Percentiles rank a stretch among this genome's conserved stretches.
These are phyloP conservation scores for Stenotaenia linearis DNA, from an alignment of 2,888 invertebrate species.

Conservation along the genomic window DNA sequence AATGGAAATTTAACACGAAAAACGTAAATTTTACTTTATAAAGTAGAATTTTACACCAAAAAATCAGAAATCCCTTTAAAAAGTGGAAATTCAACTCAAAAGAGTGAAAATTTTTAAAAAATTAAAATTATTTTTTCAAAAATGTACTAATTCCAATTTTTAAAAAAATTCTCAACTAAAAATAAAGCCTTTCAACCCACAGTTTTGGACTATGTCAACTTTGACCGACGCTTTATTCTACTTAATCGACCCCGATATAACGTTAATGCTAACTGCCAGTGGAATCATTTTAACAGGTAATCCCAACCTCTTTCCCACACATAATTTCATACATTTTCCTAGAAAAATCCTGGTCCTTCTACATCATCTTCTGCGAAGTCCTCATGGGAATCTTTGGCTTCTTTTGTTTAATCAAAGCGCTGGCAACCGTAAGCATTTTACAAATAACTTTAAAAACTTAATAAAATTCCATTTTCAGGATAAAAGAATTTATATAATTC, in stretches of 20 bases:
- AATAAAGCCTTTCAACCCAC: too few relatives aligned
- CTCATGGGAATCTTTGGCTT: not conserved
- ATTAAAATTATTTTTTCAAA: too few relatives aligned
- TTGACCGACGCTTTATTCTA: not conserved
- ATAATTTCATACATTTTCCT: too few relatives aligned
- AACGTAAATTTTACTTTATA: too few relatives aligned
- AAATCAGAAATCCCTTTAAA: too few relatives aligned
- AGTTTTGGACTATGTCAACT: not conserved
- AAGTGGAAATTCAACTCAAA: too few relatives aligned
- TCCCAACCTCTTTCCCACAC: too few relatives aligned
- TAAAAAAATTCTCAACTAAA: too few relatives aligned
- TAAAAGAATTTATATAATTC: not conserved
- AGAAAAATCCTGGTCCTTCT: not conserved
- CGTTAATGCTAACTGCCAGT: not conserved
- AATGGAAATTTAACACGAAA: too few relatives aligned
- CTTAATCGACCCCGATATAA: not conserved
- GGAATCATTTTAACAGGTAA: not conserved
- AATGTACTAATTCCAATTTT: too few relatives aligned
- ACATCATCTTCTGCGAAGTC: not conserved
- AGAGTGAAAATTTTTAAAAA: too few relatives aligned
- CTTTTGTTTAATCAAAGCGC: not conserved
- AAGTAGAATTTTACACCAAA: too few relatives aligned
- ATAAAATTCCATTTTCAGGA: not conserved
- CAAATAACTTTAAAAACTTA: not conserved
- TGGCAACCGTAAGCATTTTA: not conserved